Base-by-base conservation (phyloP, 2,888 invertebrate species). In the Chamaedrilus cognettii region DNA sequence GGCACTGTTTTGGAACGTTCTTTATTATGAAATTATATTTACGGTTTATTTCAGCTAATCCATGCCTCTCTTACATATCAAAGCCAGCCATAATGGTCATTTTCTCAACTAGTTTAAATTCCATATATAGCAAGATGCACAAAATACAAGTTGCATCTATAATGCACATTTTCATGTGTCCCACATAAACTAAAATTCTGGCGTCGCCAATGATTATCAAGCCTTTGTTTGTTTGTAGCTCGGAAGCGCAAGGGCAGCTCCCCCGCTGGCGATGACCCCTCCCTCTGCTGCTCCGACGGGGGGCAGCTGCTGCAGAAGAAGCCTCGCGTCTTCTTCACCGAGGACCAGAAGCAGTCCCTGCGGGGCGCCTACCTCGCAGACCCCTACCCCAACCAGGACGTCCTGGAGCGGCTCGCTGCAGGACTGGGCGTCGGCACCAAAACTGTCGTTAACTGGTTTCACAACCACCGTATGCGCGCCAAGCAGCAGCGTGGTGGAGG, bases 381-480 rank as follows among this genome's bases (percentile, higher is more conserved):
- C 82, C 96, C 97, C 0, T 98, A 99, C 84, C 99, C 99, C 0
- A 96, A 94, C 83, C 92, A 96, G 79, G 92, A 93, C 31, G 95
- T 96, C 67, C 96, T 98, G 74, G 97, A 98, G 83, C 95, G 95
- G 80, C 87, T 99, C 67, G 96, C 97, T 52, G 49, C 89, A 34
- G 96, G 96, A 84, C 86, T 99, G 65, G 92, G 91, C 7, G 87
- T 99, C 51, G 93, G 95, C 4, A 91, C 96, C 61, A 88, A 98
- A 75, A 98, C 98, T 64, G 97, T 99, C 78, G 96, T 96, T 70
- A 99, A 99, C 85, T 99, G 99, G 99, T 99, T 99, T 88, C 98
- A 99, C 87, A 99, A 99, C 84, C 97, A 99, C 83, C 90, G 99
- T 77, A 99, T 99, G 95, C 89, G 99, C 71, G 88, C 96, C 81